A percentile compares a stretch with the other conserved stretches of the same genome.
These are phyloP conservation scores for Sclerurus mexicanus DNA, from an alignment of 2,113 vertebrate genomes.

Conservation along the genomic window DNA sequence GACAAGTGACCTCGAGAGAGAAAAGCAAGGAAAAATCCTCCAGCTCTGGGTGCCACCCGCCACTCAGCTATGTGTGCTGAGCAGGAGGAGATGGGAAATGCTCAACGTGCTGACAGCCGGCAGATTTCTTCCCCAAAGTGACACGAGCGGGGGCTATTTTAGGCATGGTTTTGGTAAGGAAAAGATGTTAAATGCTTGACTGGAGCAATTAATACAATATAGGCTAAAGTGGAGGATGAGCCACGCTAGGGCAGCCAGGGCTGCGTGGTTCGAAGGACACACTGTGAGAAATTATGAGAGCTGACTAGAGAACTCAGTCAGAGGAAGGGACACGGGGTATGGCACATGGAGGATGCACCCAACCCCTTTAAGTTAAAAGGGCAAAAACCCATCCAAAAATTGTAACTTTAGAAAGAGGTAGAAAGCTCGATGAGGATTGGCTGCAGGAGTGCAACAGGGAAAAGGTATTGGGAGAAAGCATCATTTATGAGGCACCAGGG, in stretches of 20 bases:
- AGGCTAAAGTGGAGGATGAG: not conserved
- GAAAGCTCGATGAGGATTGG: not conserved
- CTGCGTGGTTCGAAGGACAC: accelerated
- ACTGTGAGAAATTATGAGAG: not conserved
- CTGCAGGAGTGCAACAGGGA: not conserved
- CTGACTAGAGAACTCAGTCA: not conserved
- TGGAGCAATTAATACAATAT: not conserved
- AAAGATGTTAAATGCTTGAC: conserved; percentile 10
- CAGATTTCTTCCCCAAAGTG: conserved; percentile 7
- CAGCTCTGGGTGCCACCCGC: not conserved
- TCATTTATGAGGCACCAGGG: not conserved
- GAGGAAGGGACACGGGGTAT: not conserved
- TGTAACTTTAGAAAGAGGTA: not conserved
- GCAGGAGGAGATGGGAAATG: not conserved
- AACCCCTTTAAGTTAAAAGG: not conserved
- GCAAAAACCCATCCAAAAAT: not conserved
- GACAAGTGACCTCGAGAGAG: not conserved
- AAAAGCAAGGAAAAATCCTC: not conserved
- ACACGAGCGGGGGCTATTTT: conserved; percentile 44
- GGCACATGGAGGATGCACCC: not conserved
- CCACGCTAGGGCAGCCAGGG: not conserved
- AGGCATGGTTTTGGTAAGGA: not conserved
- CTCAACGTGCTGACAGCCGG: not conserved
- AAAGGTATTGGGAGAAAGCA: not conserved
- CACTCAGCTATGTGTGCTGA: not conserved